phyloP scores from a whole-genome alignment of 2,888 invertebrate genomes.

The Eulithis testata region DNA sequence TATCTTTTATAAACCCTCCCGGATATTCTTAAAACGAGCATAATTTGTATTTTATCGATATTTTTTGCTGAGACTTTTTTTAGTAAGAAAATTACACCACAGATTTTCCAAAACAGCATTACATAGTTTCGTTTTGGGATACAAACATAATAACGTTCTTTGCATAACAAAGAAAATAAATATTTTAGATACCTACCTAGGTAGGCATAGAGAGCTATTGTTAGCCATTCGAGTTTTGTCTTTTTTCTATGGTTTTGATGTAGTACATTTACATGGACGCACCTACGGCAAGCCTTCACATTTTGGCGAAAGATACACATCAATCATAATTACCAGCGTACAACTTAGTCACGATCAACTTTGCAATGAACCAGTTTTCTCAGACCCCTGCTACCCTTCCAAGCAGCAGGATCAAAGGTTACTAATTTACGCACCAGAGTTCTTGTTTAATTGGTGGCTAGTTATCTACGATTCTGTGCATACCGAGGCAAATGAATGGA shows the following conservation, averaged over 20 bases:
- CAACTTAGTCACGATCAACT: slow-evolving; percentile 60
- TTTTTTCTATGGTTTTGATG: not conserved
- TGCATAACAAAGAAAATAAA: too few relatives aligned
- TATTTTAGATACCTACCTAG: too few relatives aligned
- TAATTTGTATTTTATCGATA: too few relatives aligned
- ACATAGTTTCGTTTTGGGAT: too few relatives aligned
- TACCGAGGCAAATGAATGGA: slow-evolving; percentile 52
- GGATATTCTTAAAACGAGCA: too few relatives aligned
- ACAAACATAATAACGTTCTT: too few relatives aligned
- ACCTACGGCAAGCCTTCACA: slow-evolving; percentile 54
- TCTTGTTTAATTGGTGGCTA: slow-evolving; percentile 44
- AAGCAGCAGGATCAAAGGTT: slow-evolving; percentile 23
- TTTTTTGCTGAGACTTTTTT: too few relatives aligned
- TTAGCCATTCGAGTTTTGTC: not conserved
- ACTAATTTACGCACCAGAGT: slow-evolving; percentile 32
- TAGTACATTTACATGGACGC: slow-evolving; percentile 20
- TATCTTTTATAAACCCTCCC: not conserved
- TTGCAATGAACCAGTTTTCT: slow-evolving; percentile 43
- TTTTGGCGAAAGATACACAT: slow-evolving; percentile 65
- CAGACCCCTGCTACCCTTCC: slow-evolving; percentile 42
- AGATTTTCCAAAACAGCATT: too few relatives aligned
- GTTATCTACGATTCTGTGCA: slow-evolving; percentile 45
- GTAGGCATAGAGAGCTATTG: too few relatives aligned
- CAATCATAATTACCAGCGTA: slow-evolving; percentile 73
- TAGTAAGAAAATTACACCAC: too few relatives aligned